Conservation (phyloP, 2,797 vertebrate species). For the Hydrophis major region DNA sequence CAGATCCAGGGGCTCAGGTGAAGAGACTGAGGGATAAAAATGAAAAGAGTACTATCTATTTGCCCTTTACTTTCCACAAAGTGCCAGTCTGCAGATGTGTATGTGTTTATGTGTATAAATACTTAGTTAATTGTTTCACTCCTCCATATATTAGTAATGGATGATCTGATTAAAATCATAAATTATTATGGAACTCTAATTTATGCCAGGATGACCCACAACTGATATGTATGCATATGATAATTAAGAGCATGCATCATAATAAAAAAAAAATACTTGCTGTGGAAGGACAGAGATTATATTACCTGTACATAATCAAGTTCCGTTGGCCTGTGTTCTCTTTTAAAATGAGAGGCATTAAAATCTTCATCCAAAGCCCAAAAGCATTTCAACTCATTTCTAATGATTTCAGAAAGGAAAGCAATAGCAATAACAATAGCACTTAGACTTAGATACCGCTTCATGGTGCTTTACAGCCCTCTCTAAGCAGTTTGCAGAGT, state of each 20-base stretch:
- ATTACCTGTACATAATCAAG: constrained; percentile 41
- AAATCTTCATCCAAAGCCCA: not conserved
- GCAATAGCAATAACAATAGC: not conserved
- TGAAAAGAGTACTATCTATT: not conserved
- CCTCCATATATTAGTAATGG: constrained; percentile 47
- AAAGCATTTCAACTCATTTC: not conserved
- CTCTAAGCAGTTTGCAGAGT: not conserved
- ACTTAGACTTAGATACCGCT: not conserved
- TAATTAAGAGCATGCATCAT: constrained; percentile 49
- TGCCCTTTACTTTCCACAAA: not conserved
- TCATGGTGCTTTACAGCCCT: not conserved
- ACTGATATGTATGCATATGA: constrained; percentile 43
- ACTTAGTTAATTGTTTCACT: constrained; percentile 62
- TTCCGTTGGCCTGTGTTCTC: not conserved
- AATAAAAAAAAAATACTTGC: constrained; percentile 41
- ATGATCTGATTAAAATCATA: constrained; percentile 67
- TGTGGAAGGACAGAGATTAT: constrained; percentile 37
- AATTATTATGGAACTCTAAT: constrained; percentile 56
- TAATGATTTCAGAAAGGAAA: not conserved
- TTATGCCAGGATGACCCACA: constrained; percentile 44
- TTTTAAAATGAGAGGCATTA: not conserved
- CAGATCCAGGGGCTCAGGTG: not conserved
- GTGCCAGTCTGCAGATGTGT: constrained; percentile 13
- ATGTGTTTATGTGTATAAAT: constrained; percentile 45
- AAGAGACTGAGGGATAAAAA: not conserved